Percentiles rank a stretch among this genome's conserved stretches.
Evolutionary conservation across 1,140 invertebrate genomes (phyloP).

Genomic region (Dendrolimus punctatus): DNA sequence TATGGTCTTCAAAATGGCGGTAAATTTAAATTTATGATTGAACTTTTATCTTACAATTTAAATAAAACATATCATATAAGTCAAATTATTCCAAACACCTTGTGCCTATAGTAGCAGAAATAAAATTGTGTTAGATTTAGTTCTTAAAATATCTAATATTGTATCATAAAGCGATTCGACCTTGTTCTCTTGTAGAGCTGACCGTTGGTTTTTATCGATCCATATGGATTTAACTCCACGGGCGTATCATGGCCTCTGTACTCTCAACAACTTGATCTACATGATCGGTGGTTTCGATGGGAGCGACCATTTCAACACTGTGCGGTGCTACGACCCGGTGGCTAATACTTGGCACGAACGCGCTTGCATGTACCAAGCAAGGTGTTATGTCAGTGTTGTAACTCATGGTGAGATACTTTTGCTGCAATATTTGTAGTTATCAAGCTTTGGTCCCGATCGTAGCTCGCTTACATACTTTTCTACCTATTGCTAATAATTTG

Average conservation of each 20-base stretch:
- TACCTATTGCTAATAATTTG: too few relatives aligned
- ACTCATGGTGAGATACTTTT: slow-evolving; percentile 66
- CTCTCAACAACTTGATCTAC: slow-evolving; percentile 79
- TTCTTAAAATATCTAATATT: too few relatives aligned
- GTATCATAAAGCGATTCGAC: too few relatives aligned
- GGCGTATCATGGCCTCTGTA: slow-evolving; percentile 83
- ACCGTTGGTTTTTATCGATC: slow-evolving; percentile 76
- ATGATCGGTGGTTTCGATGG: slow-evolving; percentile 86
- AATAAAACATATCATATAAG: not conserved
- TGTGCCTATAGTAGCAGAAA: too few relatives aligned
- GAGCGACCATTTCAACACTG: slow-evolving; percentile 80
- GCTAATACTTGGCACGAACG: slow-evolving; percentile 77
- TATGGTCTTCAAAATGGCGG: too few relatives aligned
- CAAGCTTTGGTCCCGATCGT: too few relatives aligned
- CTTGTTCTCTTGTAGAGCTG: slow-evolving; percentile 59
- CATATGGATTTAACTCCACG: slow-evolving; percentile 76
- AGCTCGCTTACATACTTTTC: too few relatives aligned
- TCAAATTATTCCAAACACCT: too few relatives aligned
- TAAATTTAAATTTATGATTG: not conserved
- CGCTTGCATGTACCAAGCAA: slow-evolving; percentile 81
- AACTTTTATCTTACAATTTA: not conserved
- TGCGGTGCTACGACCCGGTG: slow-evolving; percentile 78
- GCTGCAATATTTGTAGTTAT: too few relatives aligned
- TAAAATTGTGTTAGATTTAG: too few relatives aligned
- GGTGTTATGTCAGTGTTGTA: slow-evolving; percentile 86